Evolutionary conservation across 2,888 invertebrate genomes (phyloP), one percentile per base, ranked within the genome.

Genomic region (Pyrochroa serraticornis): DNA sequence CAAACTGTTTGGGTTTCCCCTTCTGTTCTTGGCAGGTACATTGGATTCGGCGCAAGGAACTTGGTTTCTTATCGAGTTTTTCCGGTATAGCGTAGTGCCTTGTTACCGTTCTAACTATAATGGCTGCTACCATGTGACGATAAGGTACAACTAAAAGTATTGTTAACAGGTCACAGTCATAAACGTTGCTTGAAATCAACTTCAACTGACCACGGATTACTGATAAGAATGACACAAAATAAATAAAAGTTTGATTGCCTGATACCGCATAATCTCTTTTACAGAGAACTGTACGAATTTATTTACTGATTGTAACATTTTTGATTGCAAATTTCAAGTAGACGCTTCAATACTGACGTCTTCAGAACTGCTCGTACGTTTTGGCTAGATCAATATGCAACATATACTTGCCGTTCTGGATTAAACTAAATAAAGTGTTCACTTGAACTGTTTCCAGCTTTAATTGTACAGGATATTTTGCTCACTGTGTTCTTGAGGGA

Each of bases 1-100:
- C 64, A 64, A 66, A 62, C 51, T 37, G 42, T 53, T 58, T 59
- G 59, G 46, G 44, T 50, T 66, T 56, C 60, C 62, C 64, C 64
- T 60, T 60, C 50, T 41, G 41, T 30, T 47, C 9, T 37, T 59
- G 48, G 48, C 37, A 53, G 47, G 33, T 32, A 50, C 53, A 51
- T 56, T 60, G 41, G 65, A 58, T 62, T 63, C 54, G 61, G 50
- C 53, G 58, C 63, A 52, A 63, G 58, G 51, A 58, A 56, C 43
- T 42, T 39, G 39, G 33, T 42, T 37, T 50, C 13, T 34, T 41
- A 38, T 45, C 39, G 37, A 51, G 35, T 39, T 43, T 50, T 51
- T 38, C 34, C 37, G 44, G 34, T 41, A 57, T n/a, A 45, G 45
- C 45, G 32, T 53, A 51, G 42, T 57, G 57, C 51, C 43, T 55